Percentiles rank a stretch among this genome's conserved stretches.
Evolutionary conservation across 2,797 vertebrate species (phyloP).

Genomic region (Myiotriccus ornatus): DNA sequence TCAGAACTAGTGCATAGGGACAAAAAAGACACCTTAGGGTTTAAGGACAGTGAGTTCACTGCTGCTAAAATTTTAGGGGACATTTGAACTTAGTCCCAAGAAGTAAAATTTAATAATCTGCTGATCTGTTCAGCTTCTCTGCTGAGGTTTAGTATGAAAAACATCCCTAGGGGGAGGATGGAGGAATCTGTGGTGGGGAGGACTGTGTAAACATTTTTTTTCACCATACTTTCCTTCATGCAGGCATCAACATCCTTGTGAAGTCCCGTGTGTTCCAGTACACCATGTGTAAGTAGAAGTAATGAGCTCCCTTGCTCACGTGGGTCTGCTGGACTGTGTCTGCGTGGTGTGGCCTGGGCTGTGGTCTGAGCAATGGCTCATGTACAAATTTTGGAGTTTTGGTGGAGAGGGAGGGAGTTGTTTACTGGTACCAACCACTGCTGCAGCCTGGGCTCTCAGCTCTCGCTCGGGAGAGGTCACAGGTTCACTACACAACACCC

Average conservation of each 20-base stretch:
- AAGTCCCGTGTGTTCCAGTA: slow-evolving; percentile 94
- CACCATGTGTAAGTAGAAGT: slow-evolving; percentile 89
- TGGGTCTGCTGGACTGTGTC: background rate
- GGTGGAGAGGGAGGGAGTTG: background rate
- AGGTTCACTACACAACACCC: fast-evolving
- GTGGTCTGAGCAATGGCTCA: background rate
- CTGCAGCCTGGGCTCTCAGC: background rate
- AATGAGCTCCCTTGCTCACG: fast-evolving
- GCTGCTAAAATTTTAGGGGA: background rate
- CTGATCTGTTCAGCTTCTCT: background rate
- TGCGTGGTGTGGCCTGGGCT: background rate
- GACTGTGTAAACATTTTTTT: background rate
- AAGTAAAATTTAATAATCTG: background rate
- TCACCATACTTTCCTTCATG: background rate
- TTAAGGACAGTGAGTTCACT: background rate
- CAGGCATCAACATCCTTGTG: slow-evolving; percentile 94
- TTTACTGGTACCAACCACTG: fast-evolving
- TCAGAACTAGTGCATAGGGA: background rate
- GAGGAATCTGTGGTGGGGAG: background rate
- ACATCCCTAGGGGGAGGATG: background rate
- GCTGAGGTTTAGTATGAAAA: background rate
- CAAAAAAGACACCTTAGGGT: background rate
- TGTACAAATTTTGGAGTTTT: background rate
- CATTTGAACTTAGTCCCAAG: background rate
- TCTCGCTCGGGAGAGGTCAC: fast-evolving